phyloP scores from a whole-genome alignment of 2,797 vertebrate genomes.

The Dipus sagitta region DNA sequence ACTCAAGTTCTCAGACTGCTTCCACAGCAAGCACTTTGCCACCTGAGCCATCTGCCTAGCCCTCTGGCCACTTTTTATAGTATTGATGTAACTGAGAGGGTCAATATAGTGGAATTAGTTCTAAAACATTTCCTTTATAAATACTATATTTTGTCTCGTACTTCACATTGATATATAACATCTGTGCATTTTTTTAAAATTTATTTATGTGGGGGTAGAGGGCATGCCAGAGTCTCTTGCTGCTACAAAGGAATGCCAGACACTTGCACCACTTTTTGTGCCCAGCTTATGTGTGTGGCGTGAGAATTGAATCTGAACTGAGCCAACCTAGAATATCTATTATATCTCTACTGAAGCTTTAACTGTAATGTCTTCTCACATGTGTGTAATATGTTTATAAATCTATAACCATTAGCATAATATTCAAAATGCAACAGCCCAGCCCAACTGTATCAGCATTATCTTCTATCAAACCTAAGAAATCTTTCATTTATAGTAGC shows the following conservation, averaged over 20 bases:
- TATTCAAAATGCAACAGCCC: not conserved
- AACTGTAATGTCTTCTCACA: not conserved
- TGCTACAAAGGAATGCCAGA: too few species aligned
- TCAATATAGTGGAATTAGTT: slow-evolving; percentile 7
- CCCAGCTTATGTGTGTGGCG: too few species aligned
- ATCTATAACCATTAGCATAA: not conserved
- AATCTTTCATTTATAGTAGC: not conserved
- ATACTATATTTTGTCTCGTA: not conserved
- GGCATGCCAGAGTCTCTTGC: too few species aligned
- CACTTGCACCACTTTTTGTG: too few species aligned
- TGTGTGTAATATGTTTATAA: not conserved
- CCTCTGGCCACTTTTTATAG: not conserved
- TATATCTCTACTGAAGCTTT: slow-evolving; percentile 43
- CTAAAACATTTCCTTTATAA: slow-evolving; percentile 39
- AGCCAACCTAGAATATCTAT: too few species aligned
- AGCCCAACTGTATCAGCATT: not conserved
- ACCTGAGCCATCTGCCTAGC: too few species aligned
- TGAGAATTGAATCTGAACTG: too few species aligned
- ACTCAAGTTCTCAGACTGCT: too few species aligned
- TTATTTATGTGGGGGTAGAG: too few species aligned
- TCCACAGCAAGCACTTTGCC: too few species aligned
- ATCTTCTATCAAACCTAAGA: not conserved
- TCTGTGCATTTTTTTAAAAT: not conserved
- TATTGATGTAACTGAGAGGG: slow-evolving; percentile 24
- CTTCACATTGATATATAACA: not conserved